Evolutionary conservation across 2,797 vertebrate genomes (phyloP).

Genomic region (Enteromius mattozi): DNA sequence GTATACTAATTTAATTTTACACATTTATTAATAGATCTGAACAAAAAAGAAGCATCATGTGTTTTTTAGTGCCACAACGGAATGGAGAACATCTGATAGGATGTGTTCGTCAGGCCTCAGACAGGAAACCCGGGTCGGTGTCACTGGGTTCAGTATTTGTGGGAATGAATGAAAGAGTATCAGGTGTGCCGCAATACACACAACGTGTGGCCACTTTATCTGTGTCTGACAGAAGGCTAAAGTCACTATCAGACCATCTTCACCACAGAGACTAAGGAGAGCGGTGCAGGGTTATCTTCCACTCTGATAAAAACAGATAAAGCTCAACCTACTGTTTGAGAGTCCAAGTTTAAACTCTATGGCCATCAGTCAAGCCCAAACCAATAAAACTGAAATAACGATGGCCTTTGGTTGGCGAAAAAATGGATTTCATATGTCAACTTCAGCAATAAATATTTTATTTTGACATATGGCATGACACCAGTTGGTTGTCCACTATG

Average conservation of each 20-base stretch:
- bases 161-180: conserved; percentile 56
- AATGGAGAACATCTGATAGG: conserved; percentile 23
- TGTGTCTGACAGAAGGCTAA: conserved; percentile 60
- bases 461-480: conserved; percentile 4
- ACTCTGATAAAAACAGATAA: conserved; percentile 70
- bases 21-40: neutral
- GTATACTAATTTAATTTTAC: neutral
- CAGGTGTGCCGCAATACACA: conserved; percentile 55
- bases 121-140: conserved; percentile 47
- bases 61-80: neutral
- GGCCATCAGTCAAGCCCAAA: conserved; percentile 27
- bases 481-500: neutral
- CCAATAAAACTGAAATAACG: conserved; percentile 32
- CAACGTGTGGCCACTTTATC: conserved; percentile 66
- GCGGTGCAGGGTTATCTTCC: conserved; percentile 75
- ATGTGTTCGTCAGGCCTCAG: conserved; percentile 27
- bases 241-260: conserved; percentile 59
- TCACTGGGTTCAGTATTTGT: conserved; percentile 50
- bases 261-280: conserved; percentile 62
- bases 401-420: neutral
- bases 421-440: neutral
- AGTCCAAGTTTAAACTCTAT: conserved; percentile 33
- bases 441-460: neutral
- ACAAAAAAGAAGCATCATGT: neutral
- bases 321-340: conserved; percentile 57